These are phyloP conservation scores for Nemurella pictetii DNA, from an alignment of 2,888 invertebrate genomes.

Conservation along the genomic window DNA sequence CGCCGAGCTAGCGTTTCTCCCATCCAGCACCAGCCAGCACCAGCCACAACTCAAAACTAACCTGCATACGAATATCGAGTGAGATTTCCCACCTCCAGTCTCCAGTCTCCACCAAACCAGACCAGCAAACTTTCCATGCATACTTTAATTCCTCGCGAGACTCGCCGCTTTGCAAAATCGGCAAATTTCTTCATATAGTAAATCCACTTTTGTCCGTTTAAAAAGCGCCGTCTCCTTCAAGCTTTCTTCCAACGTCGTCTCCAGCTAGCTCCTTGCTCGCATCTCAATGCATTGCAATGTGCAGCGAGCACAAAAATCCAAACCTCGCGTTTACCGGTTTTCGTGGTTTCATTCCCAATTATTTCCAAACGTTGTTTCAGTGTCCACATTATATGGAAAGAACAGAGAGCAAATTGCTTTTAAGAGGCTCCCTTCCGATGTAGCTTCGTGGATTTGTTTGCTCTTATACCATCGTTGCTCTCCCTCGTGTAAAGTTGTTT, in stretches of 20 bases:
- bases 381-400: neutral
- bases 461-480: neutral
- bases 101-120: neutral
- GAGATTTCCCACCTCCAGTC: neutral
- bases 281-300: neutral
- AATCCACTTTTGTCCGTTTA: neutral
- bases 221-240: neutral
- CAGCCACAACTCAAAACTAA: no score
- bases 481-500: neutral
- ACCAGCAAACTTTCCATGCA: neutral
- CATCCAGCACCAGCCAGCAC: neutral
- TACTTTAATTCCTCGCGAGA: neutral
- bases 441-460: neutral
- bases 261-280: neutral
- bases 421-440: neutral
- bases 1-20: neutral
- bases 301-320: neutral
- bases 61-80: neutral
- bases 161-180: neutral
- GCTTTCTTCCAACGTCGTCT: neutral
- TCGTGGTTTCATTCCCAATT: neutral
- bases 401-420: neutral
- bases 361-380: neutral
- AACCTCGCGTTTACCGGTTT: neutral
- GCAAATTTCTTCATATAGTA: neutral